These are phyloP conservation scores for Budorcas taxicolor DNA, from an alignment of 2,113 vertebrate species.

Conservation along the genomic window DNA sequence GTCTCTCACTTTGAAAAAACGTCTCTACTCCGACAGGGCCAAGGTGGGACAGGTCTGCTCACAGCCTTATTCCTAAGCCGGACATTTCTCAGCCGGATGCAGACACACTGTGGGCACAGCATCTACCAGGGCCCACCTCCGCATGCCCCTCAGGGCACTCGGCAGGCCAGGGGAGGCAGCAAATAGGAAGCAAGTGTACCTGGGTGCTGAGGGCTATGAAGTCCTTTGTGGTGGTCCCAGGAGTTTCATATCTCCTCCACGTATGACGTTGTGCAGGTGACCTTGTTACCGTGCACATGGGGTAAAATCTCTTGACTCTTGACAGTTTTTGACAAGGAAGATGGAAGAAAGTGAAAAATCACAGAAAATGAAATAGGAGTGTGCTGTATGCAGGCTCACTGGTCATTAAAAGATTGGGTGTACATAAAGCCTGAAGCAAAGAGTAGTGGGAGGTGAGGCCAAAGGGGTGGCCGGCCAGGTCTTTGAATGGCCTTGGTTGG, in stretches of 20 bases:
- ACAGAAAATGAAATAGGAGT: not conserved
- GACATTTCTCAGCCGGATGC: not conserved
- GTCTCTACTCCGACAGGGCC: not conserved
- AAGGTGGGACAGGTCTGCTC: not conserved
- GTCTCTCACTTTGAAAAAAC: not conserved
- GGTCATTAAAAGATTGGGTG: not conserved
- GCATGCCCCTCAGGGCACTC: not conserved
- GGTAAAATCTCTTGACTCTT: not conserved
- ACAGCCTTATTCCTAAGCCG: not conserved
- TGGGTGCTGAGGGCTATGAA: not conserved
- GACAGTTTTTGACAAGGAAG: not conserved
- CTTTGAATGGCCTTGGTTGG: not conserved
- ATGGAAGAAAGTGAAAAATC: not conserved
- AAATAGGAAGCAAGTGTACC: fast-evolving
- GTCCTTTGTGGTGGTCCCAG: not conserved
- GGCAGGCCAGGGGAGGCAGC: not conserved
- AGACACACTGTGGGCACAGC: too few species aligned
- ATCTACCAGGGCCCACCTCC: too few species aligned
- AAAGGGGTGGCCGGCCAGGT: not conserved
- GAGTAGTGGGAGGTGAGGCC: not conserved
- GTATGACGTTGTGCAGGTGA: not conserved
- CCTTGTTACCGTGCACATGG: not conserved
- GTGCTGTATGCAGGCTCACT: not conserved
- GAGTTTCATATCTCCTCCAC: not conserved
- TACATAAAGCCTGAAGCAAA: not conserved